These are phyloP conservation scores for Blastobasis lacticolella DNA, from an alignment of 2,888 invertebrate genomes.

Conservation along the genomic window DNA sequence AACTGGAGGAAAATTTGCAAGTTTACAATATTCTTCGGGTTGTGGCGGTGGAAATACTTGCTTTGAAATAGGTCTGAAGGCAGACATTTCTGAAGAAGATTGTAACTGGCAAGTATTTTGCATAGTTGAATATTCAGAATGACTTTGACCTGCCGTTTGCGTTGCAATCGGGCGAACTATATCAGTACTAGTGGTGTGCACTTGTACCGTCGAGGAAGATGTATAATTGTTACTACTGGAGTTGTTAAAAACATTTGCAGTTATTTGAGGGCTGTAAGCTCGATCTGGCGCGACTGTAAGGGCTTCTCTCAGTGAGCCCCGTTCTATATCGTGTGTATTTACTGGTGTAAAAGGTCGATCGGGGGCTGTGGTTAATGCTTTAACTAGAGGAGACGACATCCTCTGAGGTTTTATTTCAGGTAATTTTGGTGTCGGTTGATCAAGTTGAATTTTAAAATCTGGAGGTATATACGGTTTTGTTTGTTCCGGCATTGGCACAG, in stretches of 20 bases:
- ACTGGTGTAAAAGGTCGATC: slow-evolving; percentile 77
- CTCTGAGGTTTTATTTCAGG: slow-evolving; percentile 31
- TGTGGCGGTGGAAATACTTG: slow-evolving; percentile 55
- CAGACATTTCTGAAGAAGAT: slow-evolving; percentile 53
- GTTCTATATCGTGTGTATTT: slow-evolving; percentile 51
- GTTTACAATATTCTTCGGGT: slow-evolving; percentile 46
- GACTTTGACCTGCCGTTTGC: slow-evolving; percentile 41
- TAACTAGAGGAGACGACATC: slow-evolving; percentile 77
- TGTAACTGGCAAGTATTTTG: slow-evolving; percentile 56
- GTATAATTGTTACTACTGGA: slow-evolving; percentile 30
- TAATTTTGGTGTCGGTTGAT: slow-evolving; percentile 46
- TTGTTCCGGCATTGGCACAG: slow-evolving; percentile 77
- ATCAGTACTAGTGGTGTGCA: slow-evolving; percentile 35
- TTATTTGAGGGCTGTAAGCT: slow-evolving; percentile 70
- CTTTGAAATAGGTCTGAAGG: slow-evolving; percentile 64
- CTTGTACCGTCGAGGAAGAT: slow-evolving; percentile 32
- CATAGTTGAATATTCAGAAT: slow-evolving; percentile 44
- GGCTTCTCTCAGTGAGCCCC: slow-evolving; percentile 72
- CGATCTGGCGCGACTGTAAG: slow-evolving; percentile 77
- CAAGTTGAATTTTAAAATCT: slow-evolving; percentile 73
- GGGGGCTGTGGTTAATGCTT: slow-evolving; percentile 80
- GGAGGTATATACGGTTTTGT: slow-evolving; percentile 80
- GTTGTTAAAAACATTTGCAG: slow-evolving; percentile 56
- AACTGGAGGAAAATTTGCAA: slow-evolving; percentile 49
- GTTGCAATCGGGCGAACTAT: slow-evolving; percentile 49